phyloP scores from a whole-genome alignment of 2,888 invertebrate species.

The Ophion ellenae region DNA sequence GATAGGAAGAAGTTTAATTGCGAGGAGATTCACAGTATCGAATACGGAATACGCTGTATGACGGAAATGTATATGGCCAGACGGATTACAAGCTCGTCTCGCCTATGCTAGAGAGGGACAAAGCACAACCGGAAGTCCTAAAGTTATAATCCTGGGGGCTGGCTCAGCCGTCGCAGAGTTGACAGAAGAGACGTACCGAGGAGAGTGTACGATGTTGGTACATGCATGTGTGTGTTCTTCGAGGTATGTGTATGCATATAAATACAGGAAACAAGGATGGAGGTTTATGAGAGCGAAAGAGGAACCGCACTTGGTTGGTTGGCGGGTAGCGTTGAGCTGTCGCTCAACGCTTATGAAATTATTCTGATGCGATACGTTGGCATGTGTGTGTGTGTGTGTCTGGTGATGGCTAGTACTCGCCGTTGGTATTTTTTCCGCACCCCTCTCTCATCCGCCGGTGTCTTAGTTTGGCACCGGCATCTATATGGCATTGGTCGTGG shows the following conservation, averaged over 20 bases:
- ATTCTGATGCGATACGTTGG: constrained; percentile 70
- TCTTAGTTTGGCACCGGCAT: constrained; percentile 25
- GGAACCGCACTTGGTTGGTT: constrained; percentile 46
- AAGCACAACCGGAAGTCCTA: constrained; percentile 34
- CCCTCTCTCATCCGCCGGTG: constrained; percentile 17
- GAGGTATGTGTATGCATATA: background rate
- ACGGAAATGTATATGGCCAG: constrained; percentile 39
- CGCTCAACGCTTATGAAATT: constrained; percentile 71
- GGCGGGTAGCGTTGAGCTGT: constrained; percentile 59
- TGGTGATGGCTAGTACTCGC: constrained; percentile 45
- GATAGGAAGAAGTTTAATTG: background rate
- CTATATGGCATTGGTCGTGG: constrained; percentile 36
- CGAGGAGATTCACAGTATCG: background rate
- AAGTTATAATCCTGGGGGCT: constrained; percentile 64
- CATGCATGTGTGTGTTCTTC: background rate
- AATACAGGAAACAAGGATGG: background rate
- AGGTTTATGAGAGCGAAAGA: constrained; percentile 28
- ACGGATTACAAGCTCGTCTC: constrained; percentile 46
- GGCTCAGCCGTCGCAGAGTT: constrained; percentile 41
- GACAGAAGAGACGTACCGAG: constrained; percentile 38
- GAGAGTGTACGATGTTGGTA: background rate
- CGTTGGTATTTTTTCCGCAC: constrained; percentile 26
- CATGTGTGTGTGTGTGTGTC: constrained; percentile 38
- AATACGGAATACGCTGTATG: constrained; percentile 18
- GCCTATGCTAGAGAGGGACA: background rate